These are phyloP conservation scores for Phenganax stokvisi DNA, from an alignment of 92 coral and sea anemone species.

Conservation along the genomic window DNA sequence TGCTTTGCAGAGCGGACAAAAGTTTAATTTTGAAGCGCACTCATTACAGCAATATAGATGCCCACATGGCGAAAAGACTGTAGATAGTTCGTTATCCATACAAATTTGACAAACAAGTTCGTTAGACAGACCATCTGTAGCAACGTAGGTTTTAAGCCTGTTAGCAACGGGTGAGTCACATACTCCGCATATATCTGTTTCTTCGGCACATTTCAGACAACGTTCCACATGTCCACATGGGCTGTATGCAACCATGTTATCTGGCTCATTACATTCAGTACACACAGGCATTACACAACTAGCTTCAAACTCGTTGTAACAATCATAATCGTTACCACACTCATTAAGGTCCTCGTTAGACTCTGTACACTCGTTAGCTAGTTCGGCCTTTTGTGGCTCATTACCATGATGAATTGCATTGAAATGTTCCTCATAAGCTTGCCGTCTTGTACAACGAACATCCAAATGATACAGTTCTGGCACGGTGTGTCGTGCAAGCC, in stretches of 20 bases:
- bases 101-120: conserved; percentile 92
- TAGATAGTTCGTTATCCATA: conserved; percentile 87
- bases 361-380: not conserved
- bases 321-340: not conserved
- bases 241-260: conserved; percentile 70
- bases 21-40: conserved; percentile 73
- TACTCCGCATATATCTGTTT: conserved; percentile 57
- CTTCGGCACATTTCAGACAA: conserved; percentile 66
- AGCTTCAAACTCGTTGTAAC: conserved; percentile 19
- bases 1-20: conserved; percentile 91
- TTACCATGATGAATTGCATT: not conserved
- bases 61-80: conserved; percentile 95
- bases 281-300: conserved; percentile 69
- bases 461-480: conserved; percentile 90
- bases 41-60: conserved; percentile 80
- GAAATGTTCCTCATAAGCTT: conserved; percentile 81
- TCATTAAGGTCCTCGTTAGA: conserved; percentile 3
- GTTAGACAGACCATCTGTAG: conserved; percentile 66
- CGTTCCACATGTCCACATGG: conserved; percentile 87
- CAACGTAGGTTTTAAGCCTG: conserved; percentile 69
- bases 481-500: conserved; percentile 78
- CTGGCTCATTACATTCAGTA: conserved; percentile 56
- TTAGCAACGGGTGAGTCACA: conserved; percentile 64
- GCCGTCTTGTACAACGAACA: conserved; percentile 85
- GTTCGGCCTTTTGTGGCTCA: not conserved